These are phyloP conservation scores for Papilio polytes DNA, from an alignment of 1,140 invertebrate genomes.

Conservation along the genomic window DNA sequence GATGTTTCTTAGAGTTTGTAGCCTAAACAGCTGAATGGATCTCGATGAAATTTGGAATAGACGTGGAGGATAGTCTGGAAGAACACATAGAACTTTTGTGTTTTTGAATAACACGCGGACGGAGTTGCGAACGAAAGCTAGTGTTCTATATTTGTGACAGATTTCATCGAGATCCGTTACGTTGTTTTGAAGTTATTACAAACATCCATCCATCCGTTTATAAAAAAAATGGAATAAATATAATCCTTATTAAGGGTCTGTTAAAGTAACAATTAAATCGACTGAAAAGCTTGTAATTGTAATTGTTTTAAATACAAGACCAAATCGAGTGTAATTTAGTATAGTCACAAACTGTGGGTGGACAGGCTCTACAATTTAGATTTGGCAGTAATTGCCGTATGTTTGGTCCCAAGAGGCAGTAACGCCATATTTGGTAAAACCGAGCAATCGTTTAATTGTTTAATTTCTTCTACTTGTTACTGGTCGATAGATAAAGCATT, in stretches of 20 bases:
- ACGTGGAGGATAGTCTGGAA: no score
- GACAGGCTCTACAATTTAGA: constrained; percentile 26
- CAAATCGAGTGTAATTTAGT: not conserved
- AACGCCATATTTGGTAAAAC: constrained; percentile 15
- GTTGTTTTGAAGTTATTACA: no score
- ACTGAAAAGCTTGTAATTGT: not conserved
- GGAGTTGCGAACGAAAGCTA: no score
- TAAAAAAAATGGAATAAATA: constrained; percentile 1
- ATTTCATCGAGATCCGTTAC: no score
- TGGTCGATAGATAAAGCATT: not conserved
- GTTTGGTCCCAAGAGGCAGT: not conserved
- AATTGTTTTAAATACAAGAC: not conserved
- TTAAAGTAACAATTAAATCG: not conserved
- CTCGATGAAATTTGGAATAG: no score
- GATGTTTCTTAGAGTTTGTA: no score
- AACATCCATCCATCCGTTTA: not conserved
- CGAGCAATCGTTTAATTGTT: constrained; percentile 43
- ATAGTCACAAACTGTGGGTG: not conserved
- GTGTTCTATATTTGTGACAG: no score
- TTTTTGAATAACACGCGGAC: no score
- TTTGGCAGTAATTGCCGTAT: constrained; percentile 3
- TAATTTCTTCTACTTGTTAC: constrained; percentile 38
- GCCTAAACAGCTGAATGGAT: no score
- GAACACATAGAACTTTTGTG: no score
- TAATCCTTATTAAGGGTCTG: not conserved